Evolutionary conservation across 2,797 vertebrate genomes (phyloP).

Genomic region (Pampus argenteus): DNA sequence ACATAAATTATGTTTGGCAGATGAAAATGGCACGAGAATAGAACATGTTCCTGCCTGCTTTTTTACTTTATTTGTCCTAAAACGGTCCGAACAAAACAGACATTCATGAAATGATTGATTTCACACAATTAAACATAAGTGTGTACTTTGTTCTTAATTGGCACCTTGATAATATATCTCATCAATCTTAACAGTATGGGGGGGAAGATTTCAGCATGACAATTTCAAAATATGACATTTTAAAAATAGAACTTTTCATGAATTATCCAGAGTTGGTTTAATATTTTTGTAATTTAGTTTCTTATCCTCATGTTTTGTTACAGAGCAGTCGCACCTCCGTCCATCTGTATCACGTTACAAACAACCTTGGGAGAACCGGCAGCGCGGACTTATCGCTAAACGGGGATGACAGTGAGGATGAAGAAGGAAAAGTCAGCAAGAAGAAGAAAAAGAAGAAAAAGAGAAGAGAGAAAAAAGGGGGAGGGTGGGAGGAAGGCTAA

Average conservation of each 20-base stretch:
- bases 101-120: not conserved
- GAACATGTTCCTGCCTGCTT: constrained; percentile 15
- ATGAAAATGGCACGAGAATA: constrained; percentile 64
- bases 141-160: not conserved
- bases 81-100: not conserved
- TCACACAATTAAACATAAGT: constrained; percentile 5
- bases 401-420: constrained; percentile 55
- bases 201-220: not conserved
- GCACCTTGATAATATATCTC: not conserved
- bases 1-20: constrained; percentile 70
- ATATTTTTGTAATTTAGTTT: constrained; percentile 10
- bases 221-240: not conserved
- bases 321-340: constrained; percentile 7
- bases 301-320: constrained; percentile 4
- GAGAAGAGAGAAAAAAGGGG: constrained; percentile 57
- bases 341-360: constrained; percentile 62
- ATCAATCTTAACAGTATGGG: not conserved
- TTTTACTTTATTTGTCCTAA: constrained; percentile 13
- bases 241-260: not conserved
- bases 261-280: not conserved
- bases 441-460: constrained; percentile 63
- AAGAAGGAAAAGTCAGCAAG: constrained; percentile 63
- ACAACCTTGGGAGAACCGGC: constrained; percentile 54
- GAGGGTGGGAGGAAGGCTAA: constrained; percentile 58
- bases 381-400: constrained; percentile 60